Evolutionary conservation across 2,113 vertebrate species (phyloP), one percentile per base, ranked within the genome.

Genomic region (Etia nguti): DNA sequence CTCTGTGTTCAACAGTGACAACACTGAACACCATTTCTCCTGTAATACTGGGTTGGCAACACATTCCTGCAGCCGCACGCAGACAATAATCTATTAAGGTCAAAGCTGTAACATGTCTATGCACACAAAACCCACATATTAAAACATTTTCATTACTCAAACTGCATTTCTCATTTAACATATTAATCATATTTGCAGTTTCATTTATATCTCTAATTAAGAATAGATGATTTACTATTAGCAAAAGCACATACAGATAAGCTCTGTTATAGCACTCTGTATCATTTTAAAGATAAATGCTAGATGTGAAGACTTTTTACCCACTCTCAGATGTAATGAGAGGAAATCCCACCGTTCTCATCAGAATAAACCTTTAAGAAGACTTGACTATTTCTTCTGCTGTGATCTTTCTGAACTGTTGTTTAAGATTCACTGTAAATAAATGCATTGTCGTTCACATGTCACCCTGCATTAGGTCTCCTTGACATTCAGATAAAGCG

Each of bases 381-480:
- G 8, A 60, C 57, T 60, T 31, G 29, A 34, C 57, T 60, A 16
- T 31, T 60, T 8, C 57, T 31, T 26, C 29, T 60, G 8, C 18
- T 18, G 18, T 0, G 57, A 60, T 15, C 8, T 24, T 56, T 24
- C 54, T 18, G 57, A 60, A 60, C 2, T 31, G 57, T 31, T 60
- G 15, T 31, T 9, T 2, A 18, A 31, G 57, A 31, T 4, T 60
- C 57, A 10, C 57, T 60, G 57, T 34, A 3, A 60, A 60, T 34
- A 34, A 60, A 60, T 18, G 15, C 57, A 0, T 18, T 60, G 57
- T 10, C 0, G 57, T 18, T 34, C 57, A 18, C 57, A 4, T 60
- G 57, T 0, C 15, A 3, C 29, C 26, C 31, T 18, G 26, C 8
- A 1, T 31, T 0, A 5, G 57, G 59, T 34, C 29, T 62, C 59